A percentile compares a stretch with the other conserved stretches of the same genome.
These are phyloP conservation scores for Empidonax alnorum DNA, from an alignment of 2,113 vertebrate genomes.

Conservation along the genomic window DNA sequence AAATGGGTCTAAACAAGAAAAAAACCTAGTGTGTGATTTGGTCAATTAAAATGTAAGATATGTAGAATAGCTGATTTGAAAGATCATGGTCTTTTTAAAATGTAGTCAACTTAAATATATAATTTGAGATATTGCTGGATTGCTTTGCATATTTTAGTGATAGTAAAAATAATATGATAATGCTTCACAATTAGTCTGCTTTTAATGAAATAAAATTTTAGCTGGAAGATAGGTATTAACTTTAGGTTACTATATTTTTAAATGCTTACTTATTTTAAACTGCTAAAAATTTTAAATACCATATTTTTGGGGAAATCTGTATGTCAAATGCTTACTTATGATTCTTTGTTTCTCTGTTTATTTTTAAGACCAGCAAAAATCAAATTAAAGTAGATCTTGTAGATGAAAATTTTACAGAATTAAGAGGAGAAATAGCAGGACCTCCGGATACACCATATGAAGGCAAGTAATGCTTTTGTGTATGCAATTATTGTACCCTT, in stretches of 20 bases:
- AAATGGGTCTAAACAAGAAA: neutral
- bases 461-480: conserved; percentile 84
- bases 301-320: neutral
- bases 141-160: neutral
- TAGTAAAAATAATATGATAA: neutral
- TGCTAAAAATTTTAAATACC: neutral
- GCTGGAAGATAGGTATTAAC: neutral
- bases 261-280: neutral
- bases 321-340: conserved; percentile 43
- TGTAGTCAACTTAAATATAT: neutral
- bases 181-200: neutral
- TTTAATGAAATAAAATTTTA: neutral
- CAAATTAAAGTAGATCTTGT: conserved; percentile 99
- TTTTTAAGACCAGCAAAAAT: conserved; percentile 98
- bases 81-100: neutral
- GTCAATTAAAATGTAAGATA: neutral
- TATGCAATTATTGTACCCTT: conserved; percentile 53
- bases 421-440: conserved; percentile 98
- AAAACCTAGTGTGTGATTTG: neutral
- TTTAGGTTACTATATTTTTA: neutral
- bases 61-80: neutral
- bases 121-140: neutral
- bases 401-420: conserved; percentile 99
- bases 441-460: conserved; percentile 98
- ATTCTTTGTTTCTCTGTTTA: conserved; percentile 76